phyloP scores from a whole-genome alignment of 2,888 invertebrate species.

The Panzeria rudis region DNA sequence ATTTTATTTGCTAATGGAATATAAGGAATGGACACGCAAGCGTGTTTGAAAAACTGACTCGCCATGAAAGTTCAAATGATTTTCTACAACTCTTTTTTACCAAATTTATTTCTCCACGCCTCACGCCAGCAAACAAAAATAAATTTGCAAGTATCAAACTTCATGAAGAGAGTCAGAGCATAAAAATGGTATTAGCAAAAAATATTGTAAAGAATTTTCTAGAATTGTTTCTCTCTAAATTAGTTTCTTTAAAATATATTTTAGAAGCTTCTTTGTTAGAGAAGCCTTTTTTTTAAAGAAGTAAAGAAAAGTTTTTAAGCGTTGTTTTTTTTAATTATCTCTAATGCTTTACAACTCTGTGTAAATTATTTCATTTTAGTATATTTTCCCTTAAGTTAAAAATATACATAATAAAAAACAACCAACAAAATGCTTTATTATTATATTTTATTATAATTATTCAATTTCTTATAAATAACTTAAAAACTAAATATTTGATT shows the following conservation, averaged over 20 bases:
- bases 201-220: not conserved
- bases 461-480: slow-evolving; percentile 40
- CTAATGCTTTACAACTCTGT: slow-evolving; percentile 44
- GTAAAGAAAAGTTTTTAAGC: slow-evolving; percentile 22
- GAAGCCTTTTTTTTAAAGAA: not conserved
- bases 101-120: too few relatives aligned
- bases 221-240: not conserved
- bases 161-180: too few relatives aligned
- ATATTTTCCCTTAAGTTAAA: slow-evolving; percentile 40
- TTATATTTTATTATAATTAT: slow-evolving; percentile 60
- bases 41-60: too few relatives aligned
- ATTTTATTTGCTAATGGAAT: too few relatives aligned
- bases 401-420: slow-evolving; percentile 14
- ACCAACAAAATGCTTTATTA: slow-evolving; percentile 70
- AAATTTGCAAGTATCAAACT: too few relatives aligned
- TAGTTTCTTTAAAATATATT: too few relatives aligned
- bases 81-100: too few relatives aligned
- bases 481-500: slow-evolving; percentile 18
- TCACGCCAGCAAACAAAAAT: too few relatives aligned
- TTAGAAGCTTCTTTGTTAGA: slow-evolving; percentile 6
- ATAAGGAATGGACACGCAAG: too few relatives aligned
- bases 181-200: not conserved
- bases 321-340: slow-evolving; percentile 17
- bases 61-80: too few relatives aligned
- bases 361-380: slow-evolving; percentile 67